A percentile compares a stretch with the other conserved stretches of the same genome.
Conservation (phyloP, 2,113 vertebrate genomes). For the Blennius ocellaris region DNA sequence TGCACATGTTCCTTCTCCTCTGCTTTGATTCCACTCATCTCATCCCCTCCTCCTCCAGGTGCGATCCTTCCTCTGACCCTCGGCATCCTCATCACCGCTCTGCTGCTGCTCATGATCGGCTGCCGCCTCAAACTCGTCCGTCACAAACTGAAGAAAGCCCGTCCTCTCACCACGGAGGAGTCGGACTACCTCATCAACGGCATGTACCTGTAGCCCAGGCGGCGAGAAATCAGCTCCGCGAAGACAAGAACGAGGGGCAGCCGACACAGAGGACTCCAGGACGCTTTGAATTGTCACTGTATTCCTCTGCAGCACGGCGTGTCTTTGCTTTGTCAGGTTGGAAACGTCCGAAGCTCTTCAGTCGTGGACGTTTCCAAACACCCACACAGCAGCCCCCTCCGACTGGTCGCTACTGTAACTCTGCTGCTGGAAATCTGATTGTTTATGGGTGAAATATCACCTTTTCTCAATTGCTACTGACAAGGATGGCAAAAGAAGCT, state of each 20-base stretch:
- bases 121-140: constrained; percentile 91
- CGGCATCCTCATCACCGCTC: constrained; percentile 92
- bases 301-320: constrained; percentile 17
- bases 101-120: constrained; percentile 94
- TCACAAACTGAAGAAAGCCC: constrained; percentile 94
- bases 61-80: constrained; percentile 94
- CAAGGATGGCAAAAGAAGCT: not conserved
- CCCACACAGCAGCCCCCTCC: not conserved
- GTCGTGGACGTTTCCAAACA: constrained; percentile 15
- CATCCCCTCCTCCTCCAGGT: constrained; percentile 76
- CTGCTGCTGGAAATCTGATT: constrained; percentile 34
- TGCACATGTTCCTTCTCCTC: not conserved
- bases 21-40: not conserved
- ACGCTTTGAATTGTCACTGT: constrained; percentile 38
- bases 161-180: constrained; percentile 96
- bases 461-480: not conserved
- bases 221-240: not conserved
- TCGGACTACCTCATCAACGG: constrained; percentile 99
- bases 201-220: constrained; percentile 92
- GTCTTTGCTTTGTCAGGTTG: constrained; percentile 20
- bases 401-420: not conserved
- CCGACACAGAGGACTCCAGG: constrained; percentile 10
- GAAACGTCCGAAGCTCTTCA: constrained; percentile 26
- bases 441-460: constrained; percentile 9
- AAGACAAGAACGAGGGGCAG: not conserved